These are phyloP conservation scores for Neoniphon sammara DNA, from an alignment of 2,797 vertebrate genomes.

Conservation along the genomic window DNA sequence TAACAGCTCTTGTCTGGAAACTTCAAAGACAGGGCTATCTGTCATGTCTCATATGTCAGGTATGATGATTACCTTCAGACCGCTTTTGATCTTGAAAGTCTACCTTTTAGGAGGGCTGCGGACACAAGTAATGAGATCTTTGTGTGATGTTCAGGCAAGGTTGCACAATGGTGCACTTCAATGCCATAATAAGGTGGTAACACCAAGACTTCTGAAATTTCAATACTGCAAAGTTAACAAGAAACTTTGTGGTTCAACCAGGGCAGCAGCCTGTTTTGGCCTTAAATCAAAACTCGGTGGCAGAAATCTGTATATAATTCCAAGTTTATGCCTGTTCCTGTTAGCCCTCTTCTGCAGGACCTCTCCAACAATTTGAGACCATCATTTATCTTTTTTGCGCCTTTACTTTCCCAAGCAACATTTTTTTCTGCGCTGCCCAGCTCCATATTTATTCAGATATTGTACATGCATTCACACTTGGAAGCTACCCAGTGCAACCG, in stretches of 20 bases:
- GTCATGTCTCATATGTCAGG: conserved; percentile 57
- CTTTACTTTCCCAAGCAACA: conserved; percentile 6
- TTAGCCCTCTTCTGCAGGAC: conserved; percentile 17
- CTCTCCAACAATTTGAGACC: conserved; percentile 54
- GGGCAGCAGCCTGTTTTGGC: neutral
- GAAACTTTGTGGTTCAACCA: conserved; percentile 16
- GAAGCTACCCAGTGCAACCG: conserved; percentile 3
- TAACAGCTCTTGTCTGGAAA: conserved; percentile 38
- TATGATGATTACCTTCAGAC: conserved; percentile 64
- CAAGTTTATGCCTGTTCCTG: conserved; percentile 28
- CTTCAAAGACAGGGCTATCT: conserved; percentile 46
- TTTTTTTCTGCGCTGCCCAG: neutral
- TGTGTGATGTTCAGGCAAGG: neutral
- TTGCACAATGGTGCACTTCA: conserved; percentile 50
- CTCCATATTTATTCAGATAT: conserved; percentile 3
- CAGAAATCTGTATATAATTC: neutral
- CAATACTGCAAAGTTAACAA: conserved; percentile 14
- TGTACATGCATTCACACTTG: neutral
- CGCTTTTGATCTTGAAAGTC: conserved; percentile 69
- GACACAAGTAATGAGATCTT: conserved; percentile 56
- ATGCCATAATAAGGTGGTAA: conserved; percentile 25
- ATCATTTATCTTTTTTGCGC: conserved; percentile 63
- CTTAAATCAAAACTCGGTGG: neutral
- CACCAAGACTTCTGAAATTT: conserved; percentile 9
- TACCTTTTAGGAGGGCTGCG: conserved; percentile 25